Conservation (phyloP, 2,797 vertebrate genomes). For the Distichodus sexfasciatus region DNA sequence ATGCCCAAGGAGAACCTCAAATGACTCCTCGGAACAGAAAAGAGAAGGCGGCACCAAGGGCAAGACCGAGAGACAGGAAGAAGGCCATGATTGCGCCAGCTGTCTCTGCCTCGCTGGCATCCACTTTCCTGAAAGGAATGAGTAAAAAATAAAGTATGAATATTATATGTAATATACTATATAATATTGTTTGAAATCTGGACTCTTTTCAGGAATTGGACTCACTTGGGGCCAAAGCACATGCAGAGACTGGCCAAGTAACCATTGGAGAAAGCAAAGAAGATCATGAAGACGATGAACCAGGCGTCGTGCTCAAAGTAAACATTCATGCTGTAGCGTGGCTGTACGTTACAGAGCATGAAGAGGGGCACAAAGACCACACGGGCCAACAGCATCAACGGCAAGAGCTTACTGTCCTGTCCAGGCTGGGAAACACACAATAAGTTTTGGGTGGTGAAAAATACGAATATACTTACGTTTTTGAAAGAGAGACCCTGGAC, state of each 20-base stretch:
- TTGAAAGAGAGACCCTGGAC: no score
- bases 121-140: slow-evolving; percentile 72
- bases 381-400: slow-evolving; percentile 71
- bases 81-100: slow-evolving; percentile 91
- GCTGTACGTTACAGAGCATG: slow-evolving; percentile 83
- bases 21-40: slow-evolving; percentile 79
- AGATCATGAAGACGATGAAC: slow-evolving; percentile 83
- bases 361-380: slow-evolving; percentile 85
- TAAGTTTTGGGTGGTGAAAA: not conserved
- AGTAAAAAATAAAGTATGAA: not conserved
- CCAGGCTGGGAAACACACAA: slow-evolving; percentile 71
- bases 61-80: slow-evolving; percentile 88
- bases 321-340: slow-evolving; percentile 54
- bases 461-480: not conserved
- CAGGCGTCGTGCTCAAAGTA: slow-evolving; percentile 78
- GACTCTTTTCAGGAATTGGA: slow-evolving; percentile 34
- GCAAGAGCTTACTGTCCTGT: slow-evolving; percentile 79
- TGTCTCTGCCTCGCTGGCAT: slow-evolving; percentile 82
- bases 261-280: slow-evolving; percentile 88
- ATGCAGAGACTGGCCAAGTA: slow-evolving; percentile 92
- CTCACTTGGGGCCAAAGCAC: slow-evolving; percentile 92
- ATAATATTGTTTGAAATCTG: no score
- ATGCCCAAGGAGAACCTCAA: slow-evolving; percentile 49
- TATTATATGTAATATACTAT: no score
- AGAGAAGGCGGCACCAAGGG: slow-evolving; percentile 82